A percentile compares a stretch with the other conserved stretches of the same genome.
These are phyloP conservation scores for Buphagus erythrorhynchus DNA, from an alignment of 2,797 vertebrate species.

Conservation along the genomic window DNA sequence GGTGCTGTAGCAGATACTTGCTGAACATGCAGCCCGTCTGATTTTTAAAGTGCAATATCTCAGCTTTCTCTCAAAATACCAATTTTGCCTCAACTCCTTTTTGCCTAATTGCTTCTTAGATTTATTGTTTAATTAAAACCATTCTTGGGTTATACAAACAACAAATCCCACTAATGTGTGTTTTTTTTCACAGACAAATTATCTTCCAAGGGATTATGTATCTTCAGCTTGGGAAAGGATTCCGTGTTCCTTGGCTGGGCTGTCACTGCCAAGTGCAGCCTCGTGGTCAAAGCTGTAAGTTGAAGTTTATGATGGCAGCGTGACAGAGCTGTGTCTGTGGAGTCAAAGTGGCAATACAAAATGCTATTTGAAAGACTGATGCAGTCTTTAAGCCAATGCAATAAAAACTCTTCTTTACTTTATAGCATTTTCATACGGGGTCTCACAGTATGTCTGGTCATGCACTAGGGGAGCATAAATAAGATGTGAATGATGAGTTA, in stretches of 20 bases:
- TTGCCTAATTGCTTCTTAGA: constrained; percentile 68
- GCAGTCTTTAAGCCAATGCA: background rate
- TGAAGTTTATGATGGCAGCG: constrained; percentile 39
- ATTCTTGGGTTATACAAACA: constrained; percentile 54
- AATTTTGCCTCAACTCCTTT: constrained; percentile 47
- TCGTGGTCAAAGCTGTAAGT: constrained; percentile 16
- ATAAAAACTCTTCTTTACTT: constrained; percentile 20
- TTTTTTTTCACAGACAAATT: constrained; percentile 36
- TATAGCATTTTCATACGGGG: constrained; percentile 13
- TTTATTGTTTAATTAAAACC: constrained; percentile 72
- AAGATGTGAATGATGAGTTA: background rate
- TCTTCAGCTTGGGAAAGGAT: constrained; percentile 24
- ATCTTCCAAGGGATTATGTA: constrained; percentile 31
- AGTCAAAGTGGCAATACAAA: constrained; percentile 48
- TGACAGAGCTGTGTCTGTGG: constrained; percentile 33
- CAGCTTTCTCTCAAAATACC: constrained; percentile 62
- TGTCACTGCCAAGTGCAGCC: background rate
- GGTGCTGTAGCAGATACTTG: constrained; percentile 40
- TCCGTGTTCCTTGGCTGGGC: background rate
- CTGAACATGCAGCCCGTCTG: constrained; percentile 9
- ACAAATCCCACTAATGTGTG: constrained; percentile 57
- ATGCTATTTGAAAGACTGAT: constrained; percentile 56
- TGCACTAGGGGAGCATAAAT: background rate
- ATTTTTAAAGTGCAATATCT: constrained; percentile 55
- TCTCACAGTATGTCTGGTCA: background rate